Evolutionary conservation across 2,113 vertebrate genomes (phyloP).

Genomic region (Microcebus lehilahytsara): DNA sequence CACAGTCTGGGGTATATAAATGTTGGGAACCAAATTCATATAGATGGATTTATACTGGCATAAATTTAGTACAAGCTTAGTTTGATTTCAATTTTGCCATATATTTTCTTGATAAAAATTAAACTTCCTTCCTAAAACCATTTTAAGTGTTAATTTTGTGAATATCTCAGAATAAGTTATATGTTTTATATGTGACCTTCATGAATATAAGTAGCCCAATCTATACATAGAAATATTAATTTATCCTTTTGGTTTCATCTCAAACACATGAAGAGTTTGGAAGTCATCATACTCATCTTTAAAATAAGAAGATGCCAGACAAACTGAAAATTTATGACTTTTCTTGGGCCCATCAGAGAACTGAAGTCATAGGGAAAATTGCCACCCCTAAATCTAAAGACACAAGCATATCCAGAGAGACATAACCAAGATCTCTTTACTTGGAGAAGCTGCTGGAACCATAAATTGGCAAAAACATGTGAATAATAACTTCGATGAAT

Average conservation of each 20-base stretch:
- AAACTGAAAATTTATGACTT: not conserved
- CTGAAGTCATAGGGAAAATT: not conserved
- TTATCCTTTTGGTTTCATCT: not conserved
- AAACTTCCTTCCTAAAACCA: constrained; percentile 19
- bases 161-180: constrained; percentile 1
- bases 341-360: not conserved
- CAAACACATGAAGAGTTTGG: not conserved
- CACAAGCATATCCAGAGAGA: not conserved
- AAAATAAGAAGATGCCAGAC: not conserved
- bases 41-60: not conserved
- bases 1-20: not conserved
- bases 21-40: not conserved
- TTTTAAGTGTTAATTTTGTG: constrained; percentile 27
- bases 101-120: not conserved
- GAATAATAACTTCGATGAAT: not conserved
- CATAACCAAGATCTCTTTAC: not conserved
- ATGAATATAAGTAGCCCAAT: not conserved
- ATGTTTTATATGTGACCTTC: not conserved
- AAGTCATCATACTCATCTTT: not conserved
- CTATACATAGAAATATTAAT: not conserved
- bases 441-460: not conserved
- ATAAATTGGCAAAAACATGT: not conserved
- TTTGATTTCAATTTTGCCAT: constrained; percentile 21
- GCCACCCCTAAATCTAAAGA: not conserved
- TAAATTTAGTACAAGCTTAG: constrained; percentile 5